Evolutionary conservation across 2,888 invertebrate genomes (phyloP), one percentile per base, ranked within the genome.

Genomic region (Clusia tigrina): DNA sequence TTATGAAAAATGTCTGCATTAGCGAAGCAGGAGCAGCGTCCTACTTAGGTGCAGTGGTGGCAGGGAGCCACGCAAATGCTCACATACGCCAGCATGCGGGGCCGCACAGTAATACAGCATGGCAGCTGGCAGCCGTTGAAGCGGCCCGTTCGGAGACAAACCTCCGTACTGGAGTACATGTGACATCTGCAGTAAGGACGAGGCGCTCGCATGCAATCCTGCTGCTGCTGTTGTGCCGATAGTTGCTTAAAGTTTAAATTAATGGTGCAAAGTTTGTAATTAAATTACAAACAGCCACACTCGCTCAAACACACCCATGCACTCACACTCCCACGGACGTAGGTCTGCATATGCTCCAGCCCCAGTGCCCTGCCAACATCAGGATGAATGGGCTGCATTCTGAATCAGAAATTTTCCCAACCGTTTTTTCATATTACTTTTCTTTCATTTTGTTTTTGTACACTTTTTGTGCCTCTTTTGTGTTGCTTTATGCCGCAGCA

Each of bases 251-350:
- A 78, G 71, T 78, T 79, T 70, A 73, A 76, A 78, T 78, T 78
- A 78, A 78, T 78, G 76, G 74, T 71, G 68, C 66, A 75, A 79
- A 79, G 73, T 79, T 79, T 78, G 70, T 79, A 79, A 79, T 79
- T 78, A 78, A 79, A 78, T 78, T 77, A 79, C 72, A 64, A 68
- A 69, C 67, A 69, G 69, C 62, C 52, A 58, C 52, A 67, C 55
- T 38, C 55, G 63, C 57, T 61, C 32, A 42, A 51, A 60, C 56
- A 58, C 24, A 66, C 57, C 17, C 23, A 22, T 26, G 38, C 64
- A 56, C 62, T 23, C 23, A 26, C 26, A 23, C 42, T 32, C 42
- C 25, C 23, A 18, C 59, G 54, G 26, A 60, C 52, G 5, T 6
- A 54, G 52, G n/a, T 18, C 5, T n/a, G 48, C 48, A 48, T 48